A percentile compares a stretch with the other conserved stretches of the same genome.
Evolutionary conservation across 2,113 vertebrate species (phyloP).

Genomic region (Oryzias melastigma): DNA sequence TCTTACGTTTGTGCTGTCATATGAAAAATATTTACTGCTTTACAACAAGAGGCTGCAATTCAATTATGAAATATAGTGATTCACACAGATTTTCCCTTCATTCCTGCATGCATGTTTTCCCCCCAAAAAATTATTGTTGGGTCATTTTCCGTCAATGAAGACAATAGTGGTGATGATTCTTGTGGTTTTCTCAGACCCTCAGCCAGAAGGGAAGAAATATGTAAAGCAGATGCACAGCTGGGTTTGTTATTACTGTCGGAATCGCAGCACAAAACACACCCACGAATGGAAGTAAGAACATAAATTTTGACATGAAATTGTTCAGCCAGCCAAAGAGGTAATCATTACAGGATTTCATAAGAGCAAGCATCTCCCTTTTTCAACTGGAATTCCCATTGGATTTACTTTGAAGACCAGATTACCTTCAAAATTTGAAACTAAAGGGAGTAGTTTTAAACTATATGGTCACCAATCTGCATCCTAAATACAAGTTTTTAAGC

Average conservation of each 20-base stretch:
- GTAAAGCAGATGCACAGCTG: constrained; percentile 47
- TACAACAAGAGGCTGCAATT: too few relatives aligned
- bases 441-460: too few relatives aligned
- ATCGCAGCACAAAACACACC: not conserved
- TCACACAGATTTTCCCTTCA: too few relatives aligned
- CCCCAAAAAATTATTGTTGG: not conserved
- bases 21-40: not conserved
- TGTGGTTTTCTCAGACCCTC: constrained; percentile 7
- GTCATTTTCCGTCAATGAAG: not conserved
- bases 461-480: too few relatives aligned
- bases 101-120: too few relatives aligned
- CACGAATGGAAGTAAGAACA: constrained; percentile 10
- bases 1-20: not conserved
- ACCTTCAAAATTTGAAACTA: too few relatives aligned
- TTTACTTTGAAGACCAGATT: too few relatives aligned
- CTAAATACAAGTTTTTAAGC: too few relatives aligned
- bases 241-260: constrained; percentile 12
- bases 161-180: constrained; percentile 7
- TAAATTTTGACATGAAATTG: constrained; percentile 30
- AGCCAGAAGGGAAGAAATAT: constrained; percentile 21
- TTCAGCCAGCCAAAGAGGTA: constrained; percentile 12
- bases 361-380: not conserved
- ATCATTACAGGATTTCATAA: constrained; percentile 18
- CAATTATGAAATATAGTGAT: too few relatives aligned
- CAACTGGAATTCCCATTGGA: not conserved